Base-by-base conservation (phyloP, 2,888 invertebrate genomes). In the Pseudoips prasinana region DNA sequence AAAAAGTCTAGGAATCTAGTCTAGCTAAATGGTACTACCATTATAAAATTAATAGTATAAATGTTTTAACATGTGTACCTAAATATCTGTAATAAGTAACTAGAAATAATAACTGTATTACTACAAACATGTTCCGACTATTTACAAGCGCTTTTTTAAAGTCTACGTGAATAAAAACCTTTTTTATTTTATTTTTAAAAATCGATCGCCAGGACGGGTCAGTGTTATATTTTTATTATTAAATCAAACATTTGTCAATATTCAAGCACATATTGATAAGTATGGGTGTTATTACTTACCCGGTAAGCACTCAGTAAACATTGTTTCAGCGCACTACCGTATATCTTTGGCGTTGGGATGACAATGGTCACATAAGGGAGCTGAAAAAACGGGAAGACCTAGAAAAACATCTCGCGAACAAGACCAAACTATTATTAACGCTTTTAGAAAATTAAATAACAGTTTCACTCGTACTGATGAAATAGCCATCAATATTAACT, bases 391-490 rank as follows among this genome's bases (percentile, higher is more conserved):
- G 5, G 26, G 32, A 26, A 32, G 25, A 20, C 25, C 25, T 26
- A 33, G 33, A 33, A 33, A 27, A 22, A 33, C 25, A 22, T 26
- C 32, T 22, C 32, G 26, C 17, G 25, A 33, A 33, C 32, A 33
- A 17, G 32, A 33, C 22, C 11, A 23, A 17, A 23, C 11, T 8
- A 28, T 33, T 27, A 26, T 28, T 29, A 24, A 10, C 18, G 24
- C 19, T 34, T 28, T 34, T 20, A 28, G 19, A 34, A 20, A n/a
- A n/a, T n/a, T n/a, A n/a, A n/a, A 34, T 24, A 33, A 33, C 17
- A 22, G 32, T 26, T 27, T 28, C 23, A 27, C 17, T 19, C 25
- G 22, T 24, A 35, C 31, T 27, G 17, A 23, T 23, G 22, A 31
- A 27, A 31, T 31, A 36, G 23, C 26, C 25, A 26, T 26, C 18